A percentile compares a stretch with the other conserved stretches of the same genome.
Conservation (phyloP, 2,113 vertebrate genomes). For the Empidonax traillii region DNA sequence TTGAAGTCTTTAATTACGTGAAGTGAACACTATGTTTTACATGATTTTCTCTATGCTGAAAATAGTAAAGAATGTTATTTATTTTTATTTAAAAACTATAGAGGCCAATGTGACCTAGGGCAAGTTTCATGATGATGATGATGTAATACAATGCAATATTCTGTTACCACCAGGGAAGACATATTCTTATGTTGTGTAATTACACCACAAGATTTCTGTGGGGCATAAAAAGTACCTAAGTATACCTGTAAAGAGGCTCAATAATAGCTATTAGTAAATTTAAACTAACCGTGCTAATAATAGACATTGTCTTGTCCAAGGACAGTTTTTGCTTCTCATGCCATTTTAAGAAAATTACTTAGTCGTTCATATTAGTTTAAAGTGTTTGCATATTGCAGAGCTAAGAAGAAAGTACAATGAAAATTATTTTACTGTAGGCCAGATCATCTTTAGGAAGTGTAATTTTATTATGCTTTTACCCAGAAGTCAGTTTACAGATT, state of each 20-base stretch:
- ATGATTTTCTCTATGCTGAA: background rate
- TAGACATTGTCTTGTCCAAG: background rate
- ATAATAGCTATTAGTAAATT: background rate
- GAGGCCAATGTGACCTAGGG: no score
- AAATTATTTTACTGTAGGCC: background rate
- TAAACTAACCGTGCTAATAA: background rate
- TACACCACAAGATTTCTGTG: background rate
- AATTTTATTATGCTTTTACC: background rate
- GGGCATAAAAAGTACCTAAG: background rate
- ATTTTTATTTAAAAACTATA: background rate
- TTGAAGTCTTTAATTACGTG: background rate
- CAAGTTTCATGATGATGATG: background rate
- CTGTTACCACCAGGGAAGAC: background rate
- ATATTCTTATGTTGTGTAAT: background rate
- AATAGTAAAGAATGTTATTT: background rate
- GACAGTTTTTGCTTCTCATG: background rate
- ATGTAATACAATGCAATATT: background rate
- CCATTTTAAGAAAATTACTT: background rate
- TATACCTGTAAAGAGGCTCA: background rate
- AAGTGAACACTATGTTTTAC: background rate
- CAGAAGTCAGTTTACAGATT: background rate
- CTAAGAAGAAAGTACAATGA: background rate
- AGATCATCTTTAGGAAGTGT: background rate
- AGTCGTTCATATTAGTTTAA: background rate
- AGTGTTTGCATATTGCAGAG: background rate